phyloP scores from a whole-genome alignment of 35 echinoderm and acorn worm species.

The Apostichopus californicus region DNA sequence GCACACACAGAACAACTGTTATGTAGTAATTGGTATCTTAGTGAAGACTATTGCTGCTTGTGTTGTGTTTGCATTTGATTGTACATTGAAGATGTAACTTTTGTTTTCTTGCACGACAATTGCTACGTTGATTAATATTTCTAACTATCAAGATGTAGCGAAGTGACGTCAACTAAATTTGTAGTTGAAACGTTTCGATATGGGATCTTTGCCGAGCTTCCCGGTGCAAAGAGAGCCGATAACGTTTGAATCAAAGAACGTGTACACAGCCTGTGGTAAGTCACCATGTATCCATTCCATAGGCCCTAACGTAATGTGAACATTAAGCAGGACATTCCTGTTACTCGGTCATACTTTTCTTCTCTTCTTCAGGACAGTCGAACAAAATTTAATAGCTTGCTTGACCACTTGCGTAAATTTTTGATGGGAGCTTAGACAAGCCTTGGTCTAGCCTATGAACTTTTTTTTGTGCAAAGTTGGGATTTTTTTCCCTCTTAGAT shows the following conservation, averaged over 20 bases:
- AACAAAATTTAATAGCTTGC: too few relatives aligned
- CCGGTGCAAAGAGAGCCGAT: constrained; percentile 37
- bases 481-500: too few relatives aligned
- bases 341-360: too few relatives aligned
- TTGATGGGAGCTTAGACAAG: too few relatives aligned
- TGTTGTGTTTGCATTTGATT: neutral
- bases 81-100: neutral
- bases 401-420: too few relatives aligned
- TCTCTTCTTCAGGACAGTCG: too few relatives aligned
- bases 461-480: too few relatives aligned
- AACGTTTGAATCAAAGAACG: constrained; percentile 6
- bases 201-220: constrained; percentile 40
- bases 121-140: neutral
- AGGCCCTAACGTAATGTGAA: too few relatives aligned
- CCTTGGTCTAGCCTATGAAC: too few relatives aligned
- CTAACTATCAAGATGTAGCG: neutral
- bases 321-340: too few relatives aligned
- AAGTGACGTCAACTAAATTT: neutral
- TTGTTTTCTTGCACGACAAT: neutral
- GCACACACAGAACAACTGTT: neutral
- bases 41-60: neutral
- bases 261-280: constrained; percentile 34
- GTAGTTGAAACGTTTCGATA: neutral
- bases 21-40: neutral
- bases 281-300: neutral